These are phyloP conservation scores for Cirrhinus molitorella DNA, from an alignment of 2,797 vertebrate species.

Conservation along the genomic window DNA sequence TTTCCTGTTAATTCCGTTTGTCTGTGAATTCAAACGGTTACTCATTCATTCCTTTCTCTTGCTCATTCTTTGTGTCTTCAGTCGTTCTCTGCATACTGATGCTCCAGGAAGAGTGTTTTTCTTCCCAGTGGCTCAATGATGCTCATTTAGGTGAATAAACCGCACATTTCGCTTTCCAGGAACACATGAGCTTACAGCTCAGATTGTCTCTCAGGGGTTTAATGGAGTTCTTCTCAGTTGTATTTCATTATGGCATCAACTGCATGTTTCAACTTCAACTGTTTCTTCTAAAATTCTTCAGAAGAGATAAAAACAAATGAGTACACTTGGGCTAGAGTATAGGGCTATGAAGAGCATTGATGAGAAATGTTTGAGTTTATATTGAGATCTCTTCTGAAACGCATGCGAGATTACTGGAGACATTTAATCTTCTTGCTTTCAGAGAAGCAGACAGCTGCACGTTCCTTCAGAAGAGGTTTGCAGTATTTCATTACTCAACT, in stretches of 20 bases:
- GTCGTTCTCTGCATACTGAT: slow-evolving; percentile 47
- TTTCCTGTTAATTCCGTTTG: slow-evolving; percentile 3
- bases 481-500: slow-evolving; percentile 3
- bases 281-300: not conserved
- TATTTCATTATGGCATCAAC: not conserved
- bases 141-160: slow-evolving; percentile 29
- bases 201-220: not conserved
- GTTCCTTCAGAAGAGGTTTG: not conserved
- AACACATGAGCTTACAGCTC: not conserved
- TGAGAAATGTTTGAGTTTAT: no score
- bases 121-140: slow-evolving; percentile 16
- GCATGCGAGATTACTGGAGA: not conserved
- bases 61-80: slow-evolving; percentile 35
- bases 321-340: no score
- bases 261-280: not conserved
- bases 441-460: not conserved
- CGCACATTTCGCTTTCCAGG: not conserved
- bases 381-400: no score
- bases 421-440: not conserved
- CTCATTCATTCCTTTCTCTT: slow-evolving; percentile 35
- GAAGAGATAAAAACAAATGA: not conserved
- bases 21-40: slow-evolving; percentile 2
- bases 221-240: not conserved
- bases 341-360: not conserved
- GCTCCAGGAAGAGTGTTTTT: slow-evolving; percentile 25